phyloP scores from a whole-genome alignment of 2,113 vertebrate species.

The Forbesichthys agassizii region DNA sequence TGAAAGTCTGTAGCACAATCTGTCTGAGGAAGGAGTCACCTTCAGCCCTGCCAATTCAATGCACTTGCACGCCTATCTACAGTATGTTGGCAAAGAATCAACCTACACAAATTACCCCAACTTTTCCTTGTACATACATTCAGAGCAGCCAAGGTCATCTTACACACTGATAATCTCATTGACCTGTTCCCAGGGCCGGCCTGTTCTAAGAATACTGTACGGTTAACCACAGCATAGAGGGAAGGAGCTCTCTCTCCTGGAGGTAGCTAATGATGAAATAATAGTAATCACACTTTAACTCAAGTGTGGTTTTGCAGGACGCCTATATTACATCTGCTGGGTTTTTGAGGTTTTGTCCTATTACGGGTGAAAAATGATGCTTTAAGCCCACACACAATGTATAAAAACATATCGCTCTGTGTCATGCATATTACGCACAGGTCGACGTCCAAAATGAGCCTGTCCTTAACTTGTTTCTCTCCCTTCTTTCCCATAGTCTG shows the following conservation, averaged over 20 bases:
- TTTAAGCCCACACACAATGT: slow-evolving; percentile 37
- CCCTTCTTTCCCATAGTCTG: slow-evolving; percentile 14
- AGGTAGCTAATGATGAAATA: slow-evolving; percentile 54
- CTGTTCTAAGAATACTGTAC: slow-evolving; percentile 49
- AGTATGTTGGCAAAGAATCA: slow-evolving; percentile 9
- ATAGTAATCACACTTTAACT: slow-evolving; percentile 36
- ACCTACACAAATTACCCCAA: slow-evolving; percentile 3
- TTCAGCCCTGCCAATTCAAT: slow-evolving; percentile 7
- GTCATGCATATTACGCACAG: slow-evolving; percentile 10
- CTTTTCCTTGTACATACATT: slow-evolving; percentile 17
- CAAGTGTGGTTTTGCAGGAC: slow-evolving; percentile 27
- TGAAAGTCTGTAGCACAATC: slow-evolving; percentile 23
- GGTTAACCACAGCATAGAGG: slow-evolving; percentile 24
- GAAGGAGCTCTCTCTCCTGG: slow-evolving; percentile 35
- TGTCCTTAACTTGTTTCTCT: slow-evolving; percentile 8
- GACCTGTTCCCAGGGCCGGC: slow-evolving; percentile 3
- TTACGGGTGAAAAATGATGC: slow-evolving; percentile 27
- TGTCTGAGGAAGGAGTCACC: slow-evolving; percentile 11
- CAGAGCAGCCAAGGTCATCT: slow-evolving; percentile 36
- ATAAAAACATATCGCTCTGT: slow-evolving; percentile 15
- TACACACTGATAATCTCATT: slow-evolving; percentile 35
- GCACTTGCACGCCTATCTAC: slow-evolving; percentile 24
- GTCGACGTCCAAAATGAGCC: slow-evolving; percentile 2
- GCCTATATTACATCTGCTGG: slow-evolving; percentile 32
- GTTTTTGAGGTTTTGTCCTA: slow-evolving; percentile 27